Evolutionary conservation across 1,140 invertebrate genomes (phyloP).

Genomic region (Danaus plexippus): DNA sequence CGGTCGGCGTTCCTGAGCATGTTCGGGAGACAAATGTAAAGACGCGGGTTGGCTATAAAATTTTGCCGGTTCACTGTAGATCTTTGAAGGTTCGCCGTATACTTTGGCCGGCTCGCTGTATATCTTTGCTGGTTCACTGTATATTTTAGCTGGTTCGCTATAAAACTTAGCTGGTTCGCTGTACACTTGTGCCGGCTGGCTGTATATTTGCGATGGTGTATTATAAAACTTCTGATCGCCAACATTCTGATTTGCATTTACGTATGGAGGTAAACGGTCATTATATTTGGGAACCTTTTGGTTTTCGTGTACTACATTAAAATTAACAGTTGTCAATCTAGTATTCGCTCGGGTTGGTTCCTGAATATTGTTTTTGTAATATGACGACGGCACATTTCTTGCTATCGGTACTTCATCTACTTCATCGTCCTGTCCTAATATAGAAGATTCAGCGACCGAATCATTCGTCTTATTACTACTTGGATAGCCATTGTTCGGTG

Average conservation of each 20-base stretch:
- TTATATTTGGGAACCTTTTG: constrained; percentile 70
- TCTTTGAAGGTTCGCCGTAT: constrained; percentile 75
- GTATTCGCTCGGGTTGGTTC: constrained; percentile 32
- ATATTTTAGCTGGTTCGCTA: constrained; percentile 76
- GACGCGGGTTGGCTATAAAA: constrained; percentile 76
- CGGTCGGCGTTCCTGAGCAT: constrained; percentile 42
- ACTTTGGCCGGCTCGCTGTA: constrained; percentile 77
- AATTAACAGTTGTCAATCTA: constrained; percentile 57
- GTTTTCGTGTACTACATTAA: constrained; percentile 53
- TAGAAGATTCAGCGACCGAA: constrained; percentile 40
- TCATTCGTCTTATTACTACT: constrained; percentile 29
- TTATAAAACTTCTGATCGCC: constrained; percentile 75
- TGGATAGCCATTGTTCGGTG: constrained; percentile 18
- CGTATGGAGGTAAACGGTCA: constrained; percentile 49
- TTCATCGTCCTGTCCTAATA: constrained; percentile 33
- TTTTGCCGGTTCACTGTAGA: constrained; percentile 78
- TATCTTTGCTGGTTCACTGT: constrained; percentile 77
- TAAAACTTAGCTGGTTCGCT: constrained; percentile 77
- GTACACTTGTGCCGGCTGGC: constrained; percentile 77
- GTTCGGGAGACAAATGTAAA: constrained; percentile 54
- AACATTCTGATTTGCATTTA: constrained; percentile 60
- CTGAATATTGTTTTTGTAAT: constrained; percentile 43
- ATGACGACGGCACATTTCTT: constrained; percentile 40
- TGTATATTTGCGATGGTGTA: constrained; percentile 75
- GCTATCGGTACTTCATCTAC: constrained; percentile 42